Percentiles rank a stretch among this genome's conserved stretches.
Evolutionary conservation across 1,140 invertebrate genomes (phyloP).

Genomic region (Cherax destructor): DNA sequence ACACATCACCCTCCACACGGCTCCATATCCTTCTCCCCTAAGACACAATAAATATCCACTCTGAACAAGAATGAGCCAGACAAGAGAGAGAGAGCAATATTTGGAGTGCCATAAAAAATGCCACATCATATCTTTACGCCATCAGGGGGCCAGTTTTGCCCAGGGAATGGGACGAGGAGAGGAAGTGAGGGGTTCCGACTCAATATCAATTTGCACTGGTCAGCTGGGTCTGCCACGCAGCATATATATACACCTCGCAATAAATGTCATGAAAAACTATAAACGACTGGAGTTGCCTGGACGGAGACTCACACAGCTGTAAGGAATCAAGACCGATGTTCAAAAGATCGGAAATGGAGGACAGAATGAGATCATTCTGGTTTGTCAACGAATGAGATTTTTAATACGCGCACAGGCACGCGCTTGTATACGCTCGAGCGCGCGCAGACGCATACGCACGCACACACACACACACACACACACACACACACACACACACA

Average conservation of each 20-base stretch:
- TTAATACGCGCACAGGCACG: no score
- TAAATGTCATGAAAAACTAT: slow-evolving; percentile 37
- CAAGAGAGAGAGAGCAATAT: not conserved
- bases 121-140: slow-evolving; percentile 42
- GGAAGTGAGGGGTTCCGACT: slow-evolving; percentile 1
- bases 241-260: not conserved
- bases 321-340: not conserved
- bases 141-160: slow-evolving; percentile 18
- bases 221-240: not conserved
- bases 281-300: not conserved
- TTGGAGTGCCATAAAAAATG: not conserved
- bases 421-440: no score
- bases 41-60: slow-evolving; percentile 44
- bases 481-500: no score
- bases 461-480: no score
- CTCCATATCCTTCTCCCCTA: not conserved
- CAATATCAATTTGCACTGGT: slow-evolving; percentile 37
- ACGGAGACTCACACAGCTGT: not conserved
- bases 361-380: no score
- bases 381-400: no score
- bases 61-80: not conserved
- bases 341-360: not conserved
- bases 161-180: not conserved
- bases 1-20: no score
- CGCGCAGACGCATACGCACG: no score